These are phyloP conservation scores for Tiliacea aurago DNA, from an alignment of 2,888 invertebrate species.

Conservation along the genomic window DNA sequence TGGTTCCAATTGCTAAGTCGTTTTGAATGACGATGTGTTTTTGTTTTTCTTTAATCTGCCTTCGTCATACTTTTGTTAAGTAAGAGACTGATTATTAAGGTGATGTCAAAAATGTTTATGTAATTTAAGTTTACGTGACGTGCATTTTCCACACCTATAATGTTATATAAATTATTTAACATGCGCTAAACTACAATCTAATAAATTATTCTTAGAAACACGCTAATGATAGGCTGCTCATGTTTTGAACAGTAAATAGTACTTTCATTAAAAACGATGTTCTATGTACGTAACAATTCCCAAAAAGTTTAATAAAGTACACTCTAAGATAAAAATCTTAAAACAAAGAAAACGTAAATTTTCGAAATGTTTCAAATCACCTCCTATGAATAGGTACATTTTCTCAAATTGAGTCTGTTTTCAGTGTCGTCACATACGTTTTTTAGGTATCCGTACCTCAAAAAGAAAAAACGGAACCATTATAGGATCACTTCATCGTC, in stretches of 20 bases:
- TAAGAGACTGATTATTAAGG: slow-evolving; percentile 12
- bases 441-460: not conserved
- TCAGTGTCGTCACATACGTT: not conserved
- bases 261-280: not conserved
- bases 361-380: not conserved
- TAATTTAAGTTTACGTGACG: not conserved
- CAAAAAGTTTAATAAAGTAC: not conserved
- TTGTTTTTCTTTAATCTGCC: slow-evolving; percentile 5
- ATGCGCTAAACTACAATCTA: slow-evolving; percentile 6
- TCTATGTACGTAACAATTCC: not conserved
- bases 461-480: not conserved
- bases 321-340: not conserved
- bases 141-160: not conserved
- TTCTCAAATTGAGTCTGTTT: not conserved
- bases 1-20: slow-evolving; percentile 5
- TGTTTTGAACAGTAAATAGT: not conserved
- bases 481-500: not conserved
- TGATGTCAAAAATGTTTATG: slow-evolving; percentile 1
- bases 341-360: too few relatives aligned
- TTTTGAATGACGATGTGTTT: slow-evolving; percentile 18
- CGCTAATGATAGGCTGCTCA: not conserved
- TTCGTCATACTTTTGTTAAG: not conserved
- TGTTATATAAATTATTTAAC: not conserved
- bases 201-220: slow-evolving; percentile 3
- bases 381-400: not conserved